These are phyloP conservation scores for Pheosia tremula DNA, from an alignment of 2,888 invertebrate species.

Conservation along the genomic window DNA sequence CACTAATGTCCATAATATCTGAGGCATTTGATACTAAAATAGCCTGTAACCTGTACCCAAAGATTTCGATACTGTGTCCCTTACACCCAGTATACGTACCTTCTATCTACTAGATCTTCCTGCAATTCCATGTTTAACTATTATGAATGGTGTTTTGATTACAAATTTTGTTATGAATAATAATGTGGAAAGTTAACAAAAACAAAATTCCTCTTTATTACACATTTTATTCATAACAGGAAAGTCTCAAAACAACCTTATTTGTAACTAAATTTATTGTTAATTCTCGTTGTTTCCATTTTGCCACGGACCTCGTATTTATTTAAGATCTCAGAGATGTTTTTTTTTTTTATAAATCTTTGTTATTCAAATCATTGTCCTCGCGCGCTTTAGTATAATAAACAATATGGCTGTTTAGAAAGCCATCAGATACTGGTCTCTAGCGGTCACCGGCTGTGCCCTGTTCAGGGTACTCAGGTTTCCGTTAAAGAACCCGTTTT, in stretches of 20 bases:
- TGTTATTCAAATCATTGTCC: background rate
- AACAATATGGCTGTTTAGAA: slow-evolving; percentile 18
- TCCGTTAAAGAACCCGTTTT: slow-evolving; percentile 35
- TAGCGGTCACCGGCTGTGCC: slow-evolving; percentile 24
- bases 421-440: slow-evolving; percentile 22
- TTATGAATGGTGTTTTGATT: background rate
- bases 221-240: background rate
- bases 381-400: background rate
- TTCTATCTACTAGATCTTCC: too few species aligned
- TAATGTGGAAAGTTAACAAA: background rate
- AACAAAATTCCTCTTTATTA: background rate
- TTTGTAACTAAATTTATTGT: too few species aligned
- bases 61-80: too few species aligned
- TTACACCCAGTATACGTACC: too few species aligned
- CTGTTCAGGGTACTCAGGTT: slow-evolving; percentile 25
- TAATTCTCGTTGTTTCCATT: too few species aligned
- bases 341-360: background rate
- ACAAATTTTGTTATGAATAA: background rate
- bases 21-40: too few species aligned
- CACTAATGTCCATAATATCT: background rate
- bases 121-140: too few species aligned
- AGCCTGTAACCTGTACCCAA: too few species aligned
- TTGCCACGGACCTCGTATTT: too few species aligned
- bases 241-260: background rate
- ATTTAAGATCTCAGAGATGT: too few species aligned